Evolutionary conservation across 2,113 vertebrate species (phyloP).

Genomic region (Seriola quinqueradiata): DNA sequence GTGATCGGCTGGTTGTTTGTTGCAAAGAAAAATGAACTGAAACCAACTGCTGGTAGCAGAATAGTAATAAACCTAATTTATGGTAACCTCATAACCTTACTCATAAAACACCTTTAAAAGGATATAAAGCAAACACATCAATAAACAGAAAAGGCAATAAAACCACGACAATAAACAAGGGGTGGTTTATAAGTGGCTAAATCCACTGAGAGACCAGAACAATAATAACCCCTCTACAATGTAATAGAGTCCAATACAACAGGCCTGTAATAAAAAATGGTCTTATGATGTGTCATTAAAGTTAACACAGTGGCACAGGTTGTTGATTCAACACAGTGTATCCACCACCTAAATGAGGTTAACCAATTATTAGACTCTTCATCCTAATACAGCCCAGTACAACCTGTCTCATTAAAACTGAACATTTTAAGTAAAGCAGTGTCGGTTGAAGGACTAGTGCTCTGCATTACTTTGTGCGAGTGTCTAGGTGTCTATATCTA

Average conservation of each 20-base stretch:
- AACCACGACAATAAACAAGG: conserved; percentile 7
- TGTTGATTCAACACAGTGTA: neutral
- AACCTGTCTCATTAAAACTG: neutral
- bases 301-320: neutral
- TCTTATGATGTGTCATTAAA: neutral
- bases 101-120: conserved; percentile 28
- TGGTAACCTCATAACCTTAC: conserved; percentile 1
- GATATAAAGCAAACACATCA: conserved; percentile 10
- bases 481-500: neutral
- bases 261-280: neutral
- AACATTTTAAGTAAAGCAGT: neutral
- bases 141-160: conserved; percentile 41
- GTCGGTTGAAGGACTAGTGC: neutral
- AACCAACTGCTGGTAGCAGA: neutral
- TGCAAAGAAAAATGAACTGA: neutral
- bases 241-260: neutral
- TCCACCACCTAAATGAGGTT: neutral
- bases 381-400: neutral
- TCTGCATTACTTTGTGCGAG: neutral
- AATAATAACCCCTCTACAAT: neutral
- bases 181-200: conserved; percentile 15
- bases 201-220: neutral
- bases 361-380: neutral
- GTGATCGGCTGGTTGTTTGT: neutral
- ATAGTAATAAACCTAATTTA: conserved; percentile 26